These are phyloP conservation scores for Napeogenes sylphis DNA, from an alignment of 2,888 invertebrate species.

Conservation along the genomic window DNA sequence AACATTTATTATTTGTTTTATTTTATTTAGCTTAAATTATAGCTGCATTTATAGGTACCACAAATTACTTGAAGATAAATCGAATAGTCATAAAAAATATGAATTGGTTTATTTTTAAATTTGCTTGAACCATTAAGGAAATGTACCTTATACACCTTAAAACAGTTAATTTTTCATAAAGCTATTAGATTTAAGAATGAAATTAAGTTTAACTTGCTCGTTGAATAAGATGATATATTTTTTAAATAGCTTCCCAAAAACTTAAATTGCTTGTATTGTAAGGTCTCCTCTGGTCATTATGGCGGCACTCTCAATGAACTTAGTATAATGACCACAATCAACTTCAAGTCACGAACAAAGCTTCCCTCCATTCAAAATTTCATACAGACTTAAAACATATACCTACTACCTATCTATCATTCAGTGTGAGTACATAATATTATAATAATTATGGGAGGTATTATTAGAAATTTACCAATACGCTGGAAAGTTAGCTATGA, in stretches of 20 bases:
- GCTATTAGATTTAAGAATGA: not conserved
- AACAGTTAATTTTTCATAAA: too few relatives aligned
- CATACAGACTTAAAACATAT: not conserved
- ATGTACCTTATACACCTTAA: too few relatives aligned
- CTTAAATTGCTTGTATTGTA: constrained; percentile 7
- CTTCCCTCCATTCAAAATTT: not conserved
- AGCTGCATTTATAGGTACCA: too few relatives aligned
- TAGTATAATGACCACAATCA: constrained; percentile 11
- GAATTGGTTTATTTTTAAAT: too few relatives aligned
- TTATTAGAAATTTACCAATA: too few relatives aligned
- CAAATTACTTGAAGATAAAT: too few relatives aligned
- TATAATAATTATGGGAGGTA: too few relatives aligned
- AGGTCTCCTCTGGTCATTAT: constrained; percentile 14
- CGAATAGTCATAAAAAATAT: too few relatives aligned
- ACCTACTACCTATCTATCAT: not conserved
- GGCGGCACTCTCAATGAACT: constrained; percentile 8
- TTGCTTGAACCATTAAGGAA: too few relatives aligned
- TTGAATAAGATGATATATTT: constrained; percentile 9
- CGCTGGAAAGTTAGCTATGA: too few relatives aligned
- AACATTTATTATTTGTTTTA: too few relatives aligned
- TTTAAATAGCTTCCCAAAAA: constrained; percentile 13
- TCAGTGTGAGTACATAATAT: not conserved
- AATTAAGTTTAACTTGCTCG: not conserved
- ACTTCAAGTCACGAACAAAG: constrained; percentile 5
- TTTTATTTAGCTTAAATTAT: too few relatives aligned